Evolutionary conservation across 2,888 invertebrate species (phyloP).

Genomic region (Artemia sinica): DNA sequence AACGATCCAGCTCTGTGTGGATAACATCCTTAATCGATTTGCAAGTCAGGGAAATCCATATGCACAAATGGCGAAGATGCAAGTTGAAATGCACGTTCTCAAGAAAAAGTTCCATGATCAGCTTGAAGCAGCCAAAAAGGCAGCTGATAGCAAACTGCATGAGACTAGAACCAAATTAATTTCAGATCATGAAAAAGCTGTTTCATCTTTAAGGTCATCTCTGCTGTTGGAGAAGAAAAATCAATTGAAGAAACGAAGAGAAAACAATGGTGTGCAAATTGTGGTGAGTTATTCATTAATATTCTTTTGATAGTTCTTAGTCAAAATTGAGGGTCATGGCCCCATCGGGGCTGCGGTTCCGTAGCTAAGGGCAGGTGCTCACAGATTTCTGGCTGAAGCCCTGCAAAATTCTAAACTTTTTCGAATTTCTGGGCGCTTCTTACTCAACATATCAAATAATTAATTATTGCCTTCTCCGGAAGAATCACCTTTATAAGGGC

Average conservation of each 20-base stretch:
- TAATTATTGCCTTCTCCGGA: too few species aligned
- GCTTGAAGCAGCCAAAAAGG: constrained; percentile 6
- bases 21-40: not conserved
- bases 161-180: not conserved
- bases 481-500: too few species aligned
- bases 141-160: not conserved
- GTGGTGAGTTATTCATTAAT: constrained; percentile 37
- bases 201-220: constrained; percentile 46
- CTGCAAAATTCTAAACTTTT: too few species aligned
- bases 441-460: too few species aligned
- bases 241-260: constrained; percentile 60
- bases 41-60: constrained; percentile 2
- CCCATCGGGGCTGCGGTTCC: too few species aligned
- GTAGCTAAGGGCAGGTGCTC: too few species aligned
- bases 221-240: constrained; percentile 51
- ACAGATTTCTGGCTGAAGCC: too few species aligned
- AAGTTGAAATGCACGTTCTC: not conserved
- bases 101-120: constrained; percentile 8
- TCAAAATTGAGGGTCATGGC: too few species aligned
- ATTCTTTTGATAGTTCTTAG: too few species aligned
- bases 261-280: constrained; percentile 82
- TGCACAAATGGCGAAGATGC: constrained; percentile 11
- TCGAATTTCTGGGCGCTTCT: too few species aligned
- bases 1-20: not conserved
- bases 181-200: constrained; percentile 44